These are phyloP conservation scores for Meloidogyne exigua DNA, from an alignment of 1,140 invertebrate species.

Conservation along the genomic window DNA sequence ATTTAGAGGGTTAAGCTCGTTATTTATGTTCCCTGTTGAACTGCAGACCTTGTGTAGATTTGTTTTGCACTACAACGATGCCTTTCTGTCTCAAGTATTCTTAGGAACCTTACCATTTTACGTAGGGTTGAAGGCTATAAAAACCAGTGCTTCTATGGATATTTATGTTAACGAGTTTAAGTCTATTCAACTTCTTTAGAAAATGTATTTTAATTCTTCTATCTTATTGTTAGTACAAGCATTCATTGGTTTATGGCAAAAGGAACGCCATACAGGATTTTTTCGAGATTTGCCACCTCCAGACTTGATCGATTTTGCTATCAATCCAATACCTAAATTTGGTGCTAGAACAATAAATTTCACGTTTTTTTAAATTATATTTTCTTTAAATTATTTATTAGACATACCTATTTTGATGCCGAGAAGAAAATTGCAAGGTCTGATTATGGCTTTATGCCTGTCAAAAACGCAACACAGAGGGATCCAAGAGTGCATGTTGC, in stretches of 20 bases:
- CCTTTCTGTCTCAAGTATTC: too few species aligned
- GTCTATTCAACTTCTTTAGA: too few species aligned
- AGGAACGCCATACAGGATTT: constrained; percentile 38
- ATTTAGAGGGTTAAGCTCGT: too few species aligned
- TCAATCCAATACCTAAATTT: constrained; percentile 63
- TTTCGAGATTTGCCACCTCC: constrained; percentile 54
- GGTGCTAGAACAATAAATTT: constrained; percentile 62
- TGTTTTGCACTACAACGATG: too few species aligned
- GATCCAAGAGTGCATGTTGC: constrained; percentile 63
- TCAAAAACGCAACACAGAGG: constrained; percentile 60
- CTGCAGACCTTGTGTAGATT: too few species aligned
- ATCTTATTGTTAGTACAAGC: constrained; percentile 35
- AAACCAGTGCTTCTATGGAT: too few species aligned
- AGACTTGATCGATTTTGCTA: constrained; percentile 62
- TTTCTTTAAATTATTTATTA: constrained; percentile 28
- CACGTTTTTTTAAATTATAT: constrained; percentile 42
- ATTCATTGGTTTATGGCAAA: constrained; percentile 62
- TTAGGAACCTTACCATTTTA: too few species aligned
- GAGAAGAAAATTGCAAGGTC: constrained; percentile 52
- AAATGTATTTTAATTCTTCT: background rate
- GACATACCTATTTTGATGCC: constrained; percentile 59
- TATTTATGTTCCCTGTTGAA: too few species aligned
- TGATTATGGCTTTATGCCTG: constrained; percentile 63
- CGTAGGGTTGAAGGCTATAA: too few species aligned
- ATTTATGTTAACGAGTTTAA: too few species aligned